Evolutionary conservation across 2,797 vertebrate genomes (phyloP).

Genomic region (Poeciliopsis gracilis): DNA sequence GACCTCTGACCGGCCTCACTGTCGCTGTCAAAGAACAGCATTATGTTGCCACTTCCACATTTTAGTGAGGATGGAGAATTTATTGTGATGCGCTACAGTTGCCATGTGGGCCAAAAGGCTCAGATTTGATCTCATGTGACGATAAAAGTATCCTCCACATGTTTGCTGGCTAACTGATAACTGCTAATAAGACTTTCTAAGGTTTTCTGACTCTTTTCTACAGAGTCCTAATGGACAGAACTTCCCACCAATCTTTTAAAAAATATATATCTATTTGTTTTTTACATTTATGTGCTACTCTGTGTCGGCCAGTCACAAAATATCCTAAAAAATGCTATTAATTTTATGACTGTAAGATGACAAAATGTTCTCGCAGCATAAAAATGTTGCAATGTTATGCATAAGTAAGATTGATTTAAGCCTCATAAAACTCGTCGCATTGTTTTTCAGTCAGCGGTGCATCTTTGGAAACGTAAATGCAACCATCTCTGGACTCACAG

Average conservation of each 20-base stretch:
- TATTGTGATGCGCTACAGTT: not conserved
- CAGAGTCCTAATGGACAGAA: not conserved
- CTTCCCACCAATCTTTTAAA: not conserved
- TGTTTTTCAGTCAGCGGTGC: conserved; percentile 65
- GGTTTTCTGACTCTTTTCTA: not conserved
- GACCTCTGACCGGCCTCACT: not conserved
- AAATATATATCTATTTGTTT: not conserved
- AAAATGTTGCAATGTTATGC: not conserved
- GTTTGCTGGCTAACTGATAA: not conserved
- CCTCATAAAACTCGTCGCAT: not conserved
- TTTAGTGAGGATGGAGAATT: not conserved
- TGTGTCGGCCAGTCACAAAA: not conserved
- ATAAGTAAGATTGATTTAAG: not conserved
- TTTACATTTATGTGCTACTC: not conserved
- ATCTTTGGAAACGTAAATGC: conserved; percentile 66
- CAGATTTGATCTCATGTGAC: not conserved
- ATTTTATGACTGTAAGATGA: not conserved
- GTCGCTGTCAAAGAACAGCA: not conserved
- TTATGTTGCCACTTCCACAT: not conserved
- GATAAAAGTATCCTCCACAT: not conserved
- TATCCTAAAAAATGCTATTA: not conserved
- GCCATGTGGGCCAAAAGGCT: not conserved
- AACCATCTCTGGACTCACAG: conserved; percentile 62
- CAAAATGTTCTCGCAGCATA: not conserved
- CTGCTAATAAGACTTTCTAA: not conserved